Conservation (phyloP, 2,797 vertebrate species). For the Diplodus sargus region DNA sequence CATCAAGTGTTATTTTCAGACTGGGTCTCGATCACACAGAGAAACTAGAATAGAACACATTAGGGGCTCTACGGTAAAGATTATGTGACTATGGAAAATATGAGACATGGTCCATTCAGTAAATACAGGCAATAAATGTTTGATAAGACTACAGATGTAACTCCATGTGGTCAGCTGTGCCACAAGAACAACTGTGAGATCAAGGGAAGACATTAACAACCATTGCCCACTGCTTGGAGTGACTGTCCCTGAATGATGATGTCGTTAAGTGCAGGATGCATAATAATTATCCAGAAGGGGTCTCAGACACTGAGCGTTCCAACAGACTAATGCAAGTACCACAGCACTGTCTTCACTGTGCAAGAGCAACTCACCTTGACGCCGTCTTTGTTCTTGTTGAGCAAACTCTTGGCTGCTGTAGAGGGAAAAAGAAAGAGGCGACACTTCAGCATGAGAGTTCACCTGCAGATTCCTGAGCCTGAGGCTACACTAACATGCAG, state of each 20-base stretch:
- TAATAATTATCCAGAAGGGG: slow-evolving; percentile 54
- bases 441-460: slow-evolving; percentile 53
- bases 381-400: slow-evolving; percentile 95
- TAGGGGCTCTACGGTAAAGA: slow-evolving; percentile 18
- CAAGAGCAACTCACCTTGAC: slow-evolving; percentile 92
- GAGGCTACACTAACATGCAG: slow-evolving; percentile 77
- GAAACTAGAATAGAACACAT: slow-evolving; percentile 25
- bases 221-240: slow-evolving; percentile 38
- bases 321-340: slow-evolving; percentile 63
- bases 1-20: slow-evolving; percentile 42
- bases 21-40: slow-evolving; percentile 30
- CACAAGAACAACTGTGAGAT: slow-evolving; percentile 30
- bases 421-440: slow-evolving; percentile 65
- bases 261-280: slow-evolving; percentile 63
- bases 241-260: slow-evolving; percentile 77
- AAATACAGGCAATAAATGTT: slow-evolving; percentile 27
- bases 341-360: slow-evolving; percentile 33
- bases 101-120: slow-evolving; percentile 21
- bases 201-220: slow-evolving; percentile 41
- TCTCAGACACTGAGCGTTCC: slow-evolving; percentile 55
- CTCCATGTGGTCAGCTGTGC: slow-evolving; percentile 9
- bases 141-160: slow-evolving; percentile 22
- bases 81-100: slow-evolving; percentile 29
- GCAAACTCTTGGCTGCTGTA: slow-evolving; percentile 97
- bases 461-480: slow-evolving; percentile 24